These are phyloP conservation scores for Spilosoma lubricipeda DNA, from an alignment of 2,888 invertebrate genomes.

Conservation along the genomic window DNA sequence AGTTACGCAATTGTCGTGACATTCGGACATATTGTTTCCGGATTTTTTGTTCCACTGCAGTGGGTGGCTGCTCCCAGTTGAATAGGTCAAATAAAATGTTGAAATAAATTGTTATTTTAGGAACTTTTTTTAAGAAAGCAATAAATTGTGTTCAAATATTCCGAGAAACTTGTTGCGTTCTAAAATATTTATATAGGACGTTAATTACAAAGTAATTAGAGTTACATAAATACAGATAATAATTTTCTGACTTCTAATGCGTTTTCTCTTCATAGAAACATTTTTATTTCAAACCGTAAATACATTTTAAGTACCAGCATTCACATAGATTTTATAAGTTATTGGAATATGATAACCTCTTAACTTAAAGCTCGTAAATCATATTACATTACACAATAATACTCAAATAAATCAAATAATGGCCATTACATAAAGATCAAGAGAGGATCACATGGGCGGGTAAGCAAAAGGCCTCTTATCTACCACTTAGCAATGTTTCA, in stretches of 20 bases:
- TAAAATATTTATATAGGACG: not conserved
- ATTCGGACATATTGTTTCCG: conserved; percentile 54
- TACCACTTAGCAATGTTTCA: conserved; percentile 79
- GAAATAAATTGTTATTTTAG: conserved; percentile 4
- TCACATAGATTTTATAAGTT: conserved; percentile 30
- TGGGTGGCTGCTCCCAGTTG: conserved; percentile 41
- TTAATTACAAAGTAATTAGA: not conserved
- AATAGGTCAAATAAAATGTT: conserved; percentile 27
- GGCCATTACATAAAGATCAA: conserved; percentile 51
- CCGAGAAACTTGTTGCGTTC: not conserved
- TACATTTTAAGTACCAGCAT: conserved; percentile 38
- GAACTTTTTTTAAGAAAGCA: conserved; percentile 11
- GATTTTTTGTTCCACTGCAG: conserved; percentile 42
- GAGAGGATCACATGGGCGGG: conserved; percentile 48
- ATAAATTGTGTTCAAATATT: conserved; percentile 13
- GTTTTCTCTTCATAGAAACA: not conserved
- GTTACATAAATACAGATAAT: not conserved
- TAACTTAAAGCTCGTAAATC: conserved; percentile 47
- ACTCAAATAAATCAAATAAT: conserved; percentile 52
- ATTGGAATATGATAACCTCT: conserved; percentile 36
- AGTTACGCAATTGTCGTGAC: conserved; percentile 57
- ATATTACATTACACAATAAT: conserved; percentile 45
- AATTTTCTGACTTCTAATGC: not conserved
- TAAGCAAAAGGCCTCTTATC: conserved; percentile 70
- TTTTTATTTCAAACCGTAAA: conserved; percentile 29